Conservation (phyloP, 2,888 invertebrate genomes). For the Polylopha cassiicola region DNA sequence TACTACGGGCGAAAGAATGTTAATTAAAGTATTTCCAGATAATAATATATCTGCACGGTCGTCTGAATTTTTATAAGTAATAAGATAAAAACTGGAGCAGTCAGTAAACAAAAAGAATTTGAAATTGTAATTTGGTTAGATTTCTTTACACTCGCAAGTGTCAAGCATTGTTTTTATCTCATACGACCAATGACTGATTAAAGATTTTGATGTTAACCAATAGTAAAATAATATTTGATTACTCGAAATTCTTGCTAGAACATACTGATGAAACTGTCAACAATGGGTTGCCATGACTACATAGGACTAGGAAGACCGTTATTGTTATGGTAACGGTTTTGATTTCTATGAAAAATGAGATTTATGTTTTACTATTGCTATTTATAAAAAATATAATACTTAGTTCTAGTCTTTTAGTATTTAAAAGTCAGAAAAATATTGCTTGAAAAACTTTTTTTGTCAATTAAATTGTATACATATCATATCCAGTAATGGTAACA, state of each 20-base stretch:
- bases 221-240: slow-evolving; percentile 9
- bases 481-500: no score
- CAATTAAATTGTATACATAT: no score
- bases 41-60: slow-evolving; percentile 20
- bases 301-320: slow-evolving; percentile 29
- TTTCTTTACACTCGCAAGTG: slow-evolving; percentile 14
- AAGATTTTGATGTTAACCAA: no score
- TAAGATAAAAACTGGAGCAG: slow-evolving; percentile 24
- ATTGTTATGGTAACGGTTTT: slow-evolving; percentile 20
- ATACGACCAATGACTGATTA: slow-evolving; percentile 7
- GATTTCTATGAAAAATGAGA: no score
- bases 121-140: slow-evolving; percentile 25
- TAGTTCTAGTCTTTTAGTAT: no score
- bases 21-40: slow-evolving; percentile 16
- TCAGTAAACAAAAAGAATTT: slow-evolving; percentile 30
- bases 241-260: slow-evolving; percentile 5
- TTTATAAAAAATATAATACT: no score
- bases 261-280: slow-evolving; percentile 23
- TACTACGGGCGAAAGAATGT: slow-evolving; percentile 8
- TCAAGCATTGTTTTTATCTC: slow-evolving; percentile 8
- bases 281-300: slow-evolving; percentile 43
- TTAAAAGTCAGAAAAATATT: no score
- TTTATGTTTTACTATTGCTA: no score
- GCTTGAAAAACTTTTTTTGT: no score
- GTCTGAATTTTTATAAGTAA: slow-evolving; percentile 18